Evolutionary conservation across 53 echinoderm and acorn worm species (phyloP).

Genomic region (Patiria pectinifera): DNA sequence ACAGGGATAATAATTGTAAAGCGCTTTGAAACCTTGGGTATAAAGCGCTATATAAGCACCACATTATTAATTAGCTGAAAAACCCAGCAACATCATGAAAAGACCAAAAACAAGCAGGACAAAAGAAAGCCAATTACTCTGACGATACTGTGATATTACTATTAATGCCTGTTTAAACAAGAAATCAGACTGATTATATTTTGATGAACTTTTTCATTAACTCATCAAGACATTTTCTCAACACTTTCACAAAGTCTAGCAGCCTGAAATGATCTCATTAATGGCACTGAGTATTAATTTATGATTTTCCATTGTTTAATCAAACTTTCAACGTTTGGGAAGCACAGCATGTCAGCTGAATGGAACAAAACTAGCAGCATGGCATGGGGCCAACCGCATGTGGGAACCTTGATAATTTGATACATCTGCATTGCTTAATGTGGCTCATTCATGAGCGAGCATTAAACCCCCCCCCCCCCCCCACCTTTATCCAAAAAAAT

Average conservation of each 20-base stretch:
- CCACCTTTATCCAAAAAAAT: neutral
- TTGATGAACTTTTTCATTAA: slow-evolving; percentile 10
- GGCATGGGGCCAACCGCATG: neutral
- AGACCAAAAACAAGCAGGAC: too few relatives aligned
- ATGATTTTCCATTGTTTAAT: neutral
- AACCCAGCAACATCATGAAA: too few relatives aligned
- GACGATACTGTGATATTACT: neutral
- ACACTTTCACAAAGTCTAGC: neutral
- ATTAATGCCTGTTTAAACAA: neutral
- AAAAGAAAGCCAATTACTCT: too few relatives aligned
- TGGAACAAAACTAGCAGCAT: neutral
- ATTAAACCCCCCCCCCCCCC: neutral
- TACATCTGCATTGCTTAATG: neutral
- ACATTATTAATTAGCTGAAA: too few relatives aligned
- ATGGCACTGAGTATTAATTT: neutral
- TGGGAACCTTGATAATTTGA: neutral
- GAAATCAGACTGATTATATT: neutral
- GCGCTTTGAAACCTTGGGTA: too few relatives aligned
- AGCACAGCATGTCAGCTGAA: neutral
- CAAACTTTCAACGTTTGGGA: neutral
- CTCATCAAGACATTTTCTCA: neutral
- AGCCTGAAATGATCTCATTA: neutral
- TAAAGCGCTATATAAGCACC: too few relatives aligned
- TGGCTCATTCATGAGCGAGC: neutral
- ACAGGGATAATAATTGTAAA: too few relatives aligned